Percentiles rank a stretch among this genome's conserved stretches.
Evolutionary conservation across 2,888 invertebrate species (phyloP).

Genomic region (Drosophila quasianomalipes): DNA sequence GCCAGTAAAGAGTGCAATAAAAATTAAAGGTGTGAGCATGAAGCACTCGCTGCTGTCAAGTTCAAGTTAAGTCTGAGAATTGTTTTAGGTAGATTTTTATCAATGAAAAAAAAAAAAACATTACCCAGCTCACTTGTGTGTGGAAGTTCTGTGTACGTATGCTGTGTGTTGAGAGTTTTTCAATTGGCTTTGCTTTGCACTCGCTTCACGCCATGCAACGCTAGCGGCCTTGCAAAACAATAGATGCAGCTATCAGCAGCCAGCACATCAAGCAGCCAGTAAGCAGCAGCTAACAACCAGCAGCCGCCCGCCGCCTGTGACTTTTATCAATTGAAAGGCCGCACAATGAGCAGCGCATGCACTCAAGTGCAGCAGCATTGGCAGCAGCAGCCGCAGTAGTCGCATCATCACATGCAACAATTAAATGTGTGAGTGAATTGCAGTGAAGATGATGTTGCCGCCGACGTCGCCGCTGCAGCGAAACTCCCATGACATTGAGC

Average conservation of each 20-base stretch:
- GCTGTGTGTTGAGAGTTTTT: conserved; percentile 22
- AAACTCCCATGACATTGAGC: conserved; percentile 82
- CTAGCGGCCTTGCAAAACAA: conserved; percentile 79
- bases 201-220: conserved; percentile 74
- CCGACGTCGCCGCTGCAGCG: conserved; percentile 34
- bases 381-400: background rate
- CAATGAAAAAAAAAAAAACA: conserved; percentile 14
- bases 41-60: conserved; percentile 64
- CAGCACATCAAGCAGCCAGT: conserved; percentile 17
- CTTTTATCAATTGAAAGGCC: conserved; percentile 75
- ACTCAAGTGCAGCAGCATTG: conserved; percentile 51
- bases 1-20: conserved; percentile 42
- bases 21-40: conserved; percentile 61
- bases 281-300: conserved; percentile 22
- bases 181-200: conserved; percentile 39
- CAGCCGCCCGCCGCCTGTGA: conserved; percentile 38
- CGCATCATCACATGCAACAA: conserved; percentile 62
- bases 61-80: conserved; percentile 73
- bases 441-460: conserved; percentile 43
- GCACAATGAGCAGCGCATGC: conserved; percentile 61
- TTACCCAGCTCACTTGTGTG: conserved; percentile 11
- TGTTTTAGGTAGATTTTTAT: conserved; percentile 63
- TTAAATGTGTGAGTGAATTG: conserved; percentile 60
- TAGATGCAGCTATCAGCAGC: conserved; percentile 61
- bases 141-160: conserved; percentile 19